phyloP scores from a whole-genome alignment of 2,113 vertebrate species.

The Saguinus midas region DNA sequence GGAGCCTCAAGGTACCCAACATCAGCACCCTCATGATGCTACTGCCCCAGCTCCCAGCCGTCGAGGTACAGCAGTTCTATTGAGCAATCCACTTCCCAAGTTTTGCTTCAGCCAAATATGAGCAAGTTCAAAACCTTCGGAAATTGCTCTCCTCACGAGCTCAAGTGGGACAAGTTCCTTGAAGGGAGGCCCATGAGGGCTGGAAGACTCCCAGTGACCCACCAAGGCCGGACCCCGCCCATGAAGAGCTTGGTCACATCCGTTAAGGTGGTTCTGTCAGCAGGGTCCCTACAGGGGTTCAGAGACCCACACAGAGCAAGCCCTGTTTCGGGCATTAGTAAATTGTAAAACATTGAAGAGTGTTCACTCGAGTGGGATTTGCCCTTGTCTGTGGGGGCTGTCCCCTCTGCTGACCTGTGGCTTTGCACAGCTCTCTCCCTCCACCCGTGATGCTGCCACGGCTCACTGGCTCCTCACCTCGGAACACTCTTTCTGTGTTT shows the following conservation, averaged over 20 bases:
- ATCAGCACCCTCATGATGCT: rapidly evolving
- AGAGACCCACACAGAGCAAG: rapidly evolving
- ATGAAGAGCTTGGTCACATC: rapidly evolving
- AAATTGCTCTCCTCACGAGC: neutral
- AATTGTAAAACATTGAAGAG: rapidly evolving
- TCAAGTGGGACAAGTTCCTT: neutral
- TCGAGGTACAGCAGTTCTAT: rapidly evolving
- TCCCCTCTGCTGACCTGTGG: neutral
- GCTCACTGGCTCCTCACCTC: neutral
- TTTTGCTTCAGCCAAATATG: neutral
- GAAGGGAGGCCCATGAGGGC: neutral
- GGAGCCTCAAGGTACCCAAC: neutral
- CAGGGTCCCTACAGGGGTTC: neutral
- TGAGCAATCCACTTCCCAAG: neutral
- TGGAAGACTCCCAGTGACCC: too few relatives aligned
- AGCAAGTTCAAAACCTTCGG: neutral
- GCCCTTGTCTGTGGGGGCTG: neutral
- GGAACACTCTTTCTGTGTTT: neutral
- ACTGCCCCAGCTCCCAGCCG: neutral
- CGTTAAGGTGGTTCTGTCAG: rapidly evolving
- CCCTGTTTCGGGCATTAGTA: neutral
- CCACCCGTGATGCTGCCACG: neutral
- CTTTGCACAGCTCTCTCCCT: neutral
- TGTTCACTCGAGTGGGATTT: neutral
- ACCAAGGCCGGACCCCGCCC: neutral